phyloP scores from a whole-genome alignment of 2,113 vertebrate genomes.

The Malurus elegans region DNA sequence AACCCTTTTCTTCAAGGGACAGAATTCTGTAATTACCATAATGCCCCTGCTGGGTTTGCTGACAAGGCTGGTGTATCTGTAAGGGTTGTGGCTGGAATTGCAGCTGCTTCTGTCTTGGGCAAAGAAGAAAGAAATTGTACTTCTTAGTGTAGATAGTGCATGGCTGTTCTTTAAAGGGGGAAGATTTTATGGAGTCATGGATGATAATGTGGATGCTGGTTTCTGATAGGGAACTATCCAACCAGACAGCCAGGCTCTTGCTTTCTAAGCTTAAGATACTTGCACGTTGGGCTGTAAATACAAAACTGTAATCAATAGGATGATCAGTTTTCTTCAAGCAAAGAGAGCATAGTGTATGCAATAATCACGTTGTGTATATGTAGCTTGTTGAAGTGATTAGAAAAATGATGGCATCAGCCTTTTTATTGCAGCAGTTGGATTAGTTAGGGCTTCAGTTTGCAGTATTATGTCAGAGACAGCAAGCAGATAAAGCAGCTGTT shows the following conservation, averaged over 20 bases:
- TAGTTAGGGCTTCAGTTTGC: background rate
- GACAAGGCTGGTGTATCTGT: background rate
- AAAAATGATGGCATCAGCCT: slow-evolving; percentile 20
- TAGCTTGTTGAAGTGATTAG: slow-evolving; percentile 34
- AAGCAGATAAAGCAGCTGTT: slow-evolving; percentile 22
- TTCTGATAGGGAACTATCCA: background rate
- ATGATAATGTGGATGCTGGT: background rate
- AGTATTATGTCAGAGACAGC: background rate
- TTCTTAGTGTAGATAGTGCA: background rate
- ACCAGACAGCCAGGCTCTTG: background rate
- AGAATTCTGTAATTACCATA: background rate
- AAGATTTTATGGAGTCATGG: background rate
- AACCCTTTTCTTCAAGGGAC: background rate
- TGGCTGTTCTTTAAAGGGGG: background rate
- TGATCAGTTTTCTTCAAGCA: slow-evolving; percentile 11
- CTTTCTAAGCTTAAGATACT: background rate
- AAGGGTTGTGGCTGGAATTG: background rate
- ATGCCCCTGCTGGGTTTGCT: background rate
- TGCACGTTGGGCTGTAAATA: background rate
- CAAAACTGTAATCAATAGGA: slow-evolving; percentile 20
- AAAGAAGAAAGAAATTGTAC: background rate
- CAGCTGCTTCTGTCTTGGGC: background rate
- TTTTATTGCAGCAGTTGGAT: slow-evolving; percentile 34
- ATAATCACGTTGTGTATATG: background rate
- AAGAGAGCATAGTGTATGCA: background rate